Evolutionary conservation across 2,113 vertebrate genomes (phyloP), one percentile per base, ranked within the genome.

Genomic region (Polypterus senegalus): DNA sequence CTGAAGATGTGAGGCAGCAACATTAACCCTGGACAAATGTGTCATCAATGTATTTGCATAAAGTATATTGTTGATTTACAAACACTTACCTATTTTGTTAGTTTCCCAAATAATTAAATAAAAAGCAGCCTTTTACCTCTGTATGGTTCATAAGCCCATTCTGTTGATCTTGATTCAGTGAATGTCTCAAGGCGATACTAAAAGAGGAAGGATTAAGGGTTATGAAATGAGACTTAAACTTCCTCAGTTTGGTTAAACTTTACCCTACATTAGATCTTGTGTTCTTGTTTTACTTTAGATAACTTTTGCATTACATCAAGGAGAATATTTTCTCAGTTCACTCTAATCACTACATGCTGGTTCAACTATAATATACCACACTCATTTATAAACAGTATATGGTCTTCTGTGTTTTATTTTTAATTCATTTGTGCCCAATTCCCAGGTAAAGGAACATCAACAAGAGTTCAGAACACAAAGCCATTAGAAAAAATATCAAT

Each of bases 121-220:
- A 6, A 7, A 51, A 4, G 7, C 6, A 4, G 10, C n/a, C 43
- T 2, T 48, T 53, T 63, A 79, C 77, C 73, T 3, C 57, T n/a
- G 6, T 69, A 70, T 4, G 81, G 74, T 45, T 71, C 54, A 0
- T 67, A 64, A 11, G 63, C 57, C 79, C 74, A 78, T 10, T 75
- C 73, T 7, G 82, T 81, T 51, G 64, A 65, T 55, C 79, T 63
- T 6, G 79, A 73, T 70, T 83, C 77, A 4, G 61, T 76, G 48
- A 81, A 86, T 4, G 83, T 86, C 72, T 82, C 82, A 67, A 81
- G 61, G 9, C 67, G 68, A 63, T 70, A 81, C 83, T 81, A 58
- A 51, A 62, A 68, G 67, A 63, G 55, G 47, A n/a, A 67, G 5
- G 54, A 7, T 4, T 9, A 3, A 54, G 27, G 4, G 8, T 48